phyloP scores from a whole-genome alignment of 92 coral and sea anemone species.

The Blastomussa wellsi region DNA sequence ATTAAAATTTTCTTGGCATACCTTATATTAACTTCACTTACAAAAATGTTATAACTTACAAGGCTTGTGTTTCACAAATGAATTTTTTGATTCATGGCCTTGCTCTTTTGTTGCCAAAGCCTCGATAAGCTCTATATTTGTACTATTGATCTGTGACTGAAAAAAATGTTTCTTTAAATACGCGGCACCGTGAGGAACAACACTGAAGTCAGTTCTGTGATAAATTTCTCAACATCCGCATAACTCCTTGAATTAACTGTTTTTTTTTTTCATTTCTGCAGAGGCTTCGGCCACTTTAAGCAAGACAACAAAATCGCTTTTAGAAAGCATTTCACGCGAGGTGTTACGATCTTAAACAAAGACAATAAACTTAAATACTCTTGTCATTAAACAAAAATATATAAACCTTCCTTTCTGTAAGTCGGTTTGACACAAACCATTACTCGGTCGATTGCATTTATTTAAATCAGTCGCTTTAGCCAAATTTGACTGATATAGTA shows the following conservation, averaged over 20 bases:
- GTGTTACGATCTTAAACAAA: not conserved
- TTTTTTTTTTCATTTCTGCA: not conserved
- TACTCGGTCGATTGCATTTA: not conserved
- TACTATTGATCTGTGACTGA: no score
- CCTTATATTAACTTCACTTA: not conserved
- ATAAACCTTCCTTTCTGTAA: not conserved
- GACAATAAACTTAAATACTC: slow-evolving; percentile 10
- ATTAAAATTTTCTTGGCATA: no score
- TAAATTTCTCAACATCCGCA: not conserved
- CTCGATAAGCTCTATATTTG: no score
- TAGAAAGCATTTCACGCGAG: slow-evolving; percentile 1
- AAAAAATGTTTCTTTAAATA: no score
- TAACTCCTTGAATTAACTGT: not conserved
- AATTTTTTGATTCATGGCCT: not conserved
- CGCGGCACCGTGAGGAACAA: no score
- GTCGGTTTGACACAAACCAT: slow-evolving; percentile 21
- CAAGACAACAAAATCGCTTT: not conserved
- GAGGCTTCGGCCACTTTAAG: not conserved
- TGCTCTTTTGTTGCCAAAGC: slow-evolving; percentile 5
- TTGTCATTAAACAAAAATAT: not conserved
- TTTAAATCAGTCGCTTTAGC: not conserved
- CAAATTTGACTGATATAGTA: not conserved
- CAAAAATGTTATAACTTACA: not conserved
- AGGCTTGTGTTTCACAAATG: not conserved
- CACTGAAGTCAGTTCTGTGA: no score